These are phyloP conservation scores for Goniozus legneri DNA, from an alignment of 1,140 invertebrate species.

Conservation along the genomic window DNA sequence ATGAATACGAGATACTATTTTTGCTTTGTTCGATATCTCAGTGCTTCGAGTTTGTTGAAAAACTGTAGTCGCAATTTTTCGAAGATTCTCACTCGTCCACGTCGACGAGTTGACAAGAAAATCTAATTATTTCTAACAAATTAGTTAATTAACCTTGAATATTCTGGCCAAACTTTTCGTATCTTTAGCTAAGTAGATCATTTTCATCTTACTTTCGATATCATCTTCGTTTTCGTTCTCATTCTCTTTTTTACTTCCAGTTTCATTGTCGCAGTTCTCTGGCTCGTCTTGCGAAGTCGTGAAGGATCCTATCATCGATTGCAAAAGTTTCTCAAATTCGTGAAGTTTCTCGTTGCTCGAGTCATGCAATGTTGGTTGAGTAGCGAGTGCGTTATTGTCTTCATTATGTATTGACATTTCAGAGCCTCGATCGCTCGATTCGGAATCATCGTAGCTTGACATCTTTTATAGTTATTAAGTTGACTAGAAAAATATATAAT, in stretches of 20 bases:
- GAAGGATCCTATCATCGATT: slow-evolving; percentile 40
- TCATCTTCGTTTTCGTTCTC: slow-evolving; percentile 15
- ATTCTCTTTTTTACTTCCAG: slow-evolving; percentile 26
- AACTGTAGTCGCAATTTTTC: no score
- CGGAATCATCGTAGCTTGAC: slow-evolving; percentile 41
- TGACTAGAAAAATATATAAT: no score
- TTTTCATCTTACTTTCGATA: background rate
- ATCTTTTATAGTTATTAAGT: no score
- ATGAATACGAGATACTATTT: no score
- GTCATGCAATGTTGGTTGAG: slow-evolving; percentile 21
- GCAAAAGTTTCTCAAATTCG: slow-evolving; percentile 45
- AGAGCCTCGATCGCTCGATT: slow-evolving; percentile 15
- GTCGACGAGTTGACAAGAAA: no score
- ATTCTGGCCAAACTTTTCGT: background rate
- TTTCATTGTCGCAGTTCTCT: slow-evolving; percentile 16
- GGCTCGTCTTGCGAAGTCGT: slow-evolving; percentile 33
- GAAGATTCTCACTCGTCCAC: no score
- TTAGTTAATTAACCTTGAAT: background rate
- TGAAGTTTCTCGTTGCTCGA: slow-evolving; percentile 37
- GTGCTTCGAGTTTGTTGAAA: no score
- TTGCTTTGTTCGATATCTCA: no score
- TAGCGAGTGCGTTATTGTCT: background rate
- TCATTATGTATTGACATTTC: slow-evolving; percentile 27
- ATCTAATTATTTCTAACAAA: background rate
- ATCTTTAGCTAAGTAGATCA: background rate